phyloP scores from a whole-genome alignment of 2,888 invertebrate genomes.

The Chrysodeixis includens region DNA sequence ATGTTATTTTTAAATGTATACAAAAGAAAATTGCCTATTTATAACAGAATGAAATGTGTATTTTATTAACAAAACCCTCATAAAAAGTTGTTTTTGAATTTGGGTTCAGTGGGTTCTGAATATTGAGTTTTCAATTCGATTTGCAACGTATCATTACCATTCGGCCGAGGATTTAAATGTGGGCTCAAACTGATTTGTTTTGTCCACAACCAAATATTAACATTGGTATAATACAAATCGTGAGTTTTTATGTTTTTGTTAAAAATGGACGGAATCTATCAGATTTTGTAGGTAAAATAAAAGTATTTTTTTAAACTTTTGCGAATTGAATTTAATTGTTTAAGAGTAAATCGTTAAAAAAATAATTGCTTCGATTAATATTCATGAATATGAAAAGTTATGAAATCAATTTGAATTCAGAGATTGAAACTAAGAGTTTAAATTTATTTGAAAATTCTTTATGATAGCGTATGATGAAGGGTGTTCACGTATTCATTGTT shows the following conservation, averaged over 20 bases:
- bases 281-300: too few species aligned
- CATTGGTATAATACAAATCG: too few species aligned
- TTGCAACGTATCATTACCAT: constrained; percentile 19
- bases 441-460: constrained; percentile 4
- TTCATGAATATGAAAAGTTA: constrained; percentile 9
- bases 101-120: constrained; percentile 13
- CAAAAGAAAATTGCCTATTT: not conserved
- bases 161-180: constrained; percentile 20
- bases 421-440: not conserved
- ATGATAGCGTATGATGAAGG: not conserved
- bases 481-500: constrained; percentile 16
- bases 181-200: constrained; percentile 23
- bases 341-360: not conserved
- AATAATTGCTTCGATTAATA: constrained; percentile 14
- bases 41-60: not conserved
- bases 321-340: too few species aligned
- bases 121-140: constrained; percentile 30
- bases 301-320: too few species aligned
- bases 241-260: too few species aligned
- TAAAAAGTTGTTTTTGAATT: constrained; percentile 1
- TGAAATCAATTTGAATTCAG: constrained; percentile 8
- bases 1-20: constrained; percentile 1
- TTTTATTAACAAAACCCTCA: not conserved
- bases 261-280: too few species aligned
- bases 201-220: not conserved